These are phyloP conservation scores for Watsonalla cultraria DNA, from an alignment of 2,888 invertebrate species.

Conservation along the genomic window DNA sequence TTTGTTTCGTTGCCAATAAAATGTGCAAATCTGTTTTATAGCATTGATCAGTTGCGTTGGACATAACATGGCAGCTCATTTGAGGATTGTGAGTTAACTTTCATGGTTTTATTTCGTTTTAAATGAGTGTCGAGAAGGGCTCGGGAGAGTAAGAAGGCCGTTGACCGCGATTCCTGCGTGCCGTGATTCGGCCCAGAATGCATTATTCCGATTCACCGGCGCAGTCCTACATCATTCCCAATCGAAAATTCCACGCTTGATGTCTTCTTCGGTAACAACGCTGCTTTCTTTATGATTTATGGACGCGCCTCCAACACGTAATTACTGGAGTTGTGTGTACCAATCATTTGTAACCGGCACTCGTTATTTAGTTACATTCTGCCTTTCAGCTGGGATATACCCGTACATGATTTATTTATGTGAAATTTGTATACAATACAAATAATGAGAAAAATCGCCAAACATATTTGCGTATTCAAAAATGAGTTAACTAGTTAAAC, in stretches of 20 bases:
- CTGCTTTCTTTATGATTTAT: conserved; percentile 71
- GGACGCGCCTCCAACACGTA: conserved; percentile 36
- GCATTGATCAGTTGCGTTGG: conserved; percentile 32
- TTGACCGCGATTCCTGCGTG: conserved; percentile 57
- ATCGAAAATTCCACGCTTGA: conserved; percentile 68
- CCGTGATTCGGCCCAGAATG: conserved; percentile 66
- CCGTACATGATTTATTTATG: neutral
- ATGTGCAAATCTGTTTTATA: conserved; percentile 34
- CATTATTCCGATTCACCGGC: conserved; percentile 56
- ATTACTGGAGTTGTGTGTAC: conserved; percentile 36
- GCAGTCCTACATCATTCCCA: conserved; percentile 63
- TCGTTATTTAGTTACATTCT: neutral
- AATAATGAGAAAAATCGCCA: neutral
- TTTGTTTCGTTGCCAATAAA: conserved; percentile 22
- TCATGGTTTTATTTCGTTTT: conserved; percentile 47
- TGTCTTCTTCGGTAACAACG: conserved; percentile 60
- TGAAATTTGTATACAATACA: neutral
- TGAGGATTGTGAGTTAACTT: conserved; percentile 38
- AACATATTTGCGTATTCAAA: too few species aligned
- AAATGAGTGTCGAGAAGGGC: conserved; percentile 32
- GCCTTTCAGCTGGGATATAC: neutral
- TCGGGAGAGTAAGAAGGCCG: conserved; percentile 51
- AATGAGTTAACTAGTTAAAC: too few species aligned
- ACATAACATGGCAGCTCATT: conserved; percentile 36
- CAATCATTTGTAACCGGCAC: conserved; percentile 10